These are phyloP conservation scores for mouse (Mus musculus) DNA, from an alignment of 2,113 vertebrate species.

Conservation along the genomic window DNA sequence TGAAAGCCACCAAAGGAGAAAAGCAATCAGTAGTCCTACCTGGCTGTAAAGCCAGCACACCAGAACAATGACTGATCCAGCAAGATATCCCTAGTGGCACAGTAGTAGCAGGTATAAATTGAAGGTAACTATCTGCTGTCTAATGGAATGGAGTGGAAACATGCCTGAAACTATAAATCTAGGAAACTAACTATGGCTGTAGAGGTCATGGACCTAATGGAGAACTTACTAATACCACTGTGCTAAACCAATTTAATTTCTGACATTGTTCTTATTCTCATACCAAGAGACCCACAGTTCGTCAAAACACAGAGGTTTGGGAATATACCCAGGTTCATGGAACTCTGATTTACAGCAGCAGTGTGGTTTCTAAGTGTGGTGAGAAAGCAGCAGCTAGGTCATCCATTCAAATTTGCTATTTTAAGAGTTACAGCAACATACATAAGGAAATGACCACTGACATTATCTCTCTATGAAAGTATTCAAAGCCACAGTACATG, in stretches of 20 bases:
- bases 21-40: no score
- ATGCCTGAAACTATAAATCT: not conserved
- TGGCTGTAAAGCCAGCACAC: not conserved
- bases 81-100: fast-evolving
- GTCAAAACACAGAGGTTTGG: not conserved
- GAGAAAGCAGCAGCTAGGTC: constrained; percentile 21
- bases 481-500: constrained; percentile 55
- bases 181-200: no score
- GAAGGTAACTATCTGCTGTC: not conserved
- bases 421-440: constrained; percentile 47
- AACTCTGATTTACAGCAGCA: not conserved
- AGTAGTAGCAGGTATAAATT: not conserved
- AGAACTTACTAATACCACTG: not conserved
- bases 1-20: not conserved
- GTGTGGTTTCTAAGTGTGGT: constrained; percentile 27
- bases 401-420: constrained; percentile 16
- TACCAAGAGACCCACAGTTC: not conserved
- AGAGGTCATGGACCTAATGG: not conserved
- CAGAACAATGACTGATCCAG: not conserved
- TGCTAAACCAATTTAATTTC: not conserved
- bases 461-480: constrained; percentile 47
- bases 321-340: not conserved
- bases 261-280: not conserved
- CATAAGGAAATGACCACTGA: constrained; percentile 66
- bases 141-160: not conserved